Percentiles rank a stretch among this genome's conserved stretches.
phyloP scores from a whole-genome alignment of 2,888 invertebrate genomes.

The Cynaeus angustus region DNA sequence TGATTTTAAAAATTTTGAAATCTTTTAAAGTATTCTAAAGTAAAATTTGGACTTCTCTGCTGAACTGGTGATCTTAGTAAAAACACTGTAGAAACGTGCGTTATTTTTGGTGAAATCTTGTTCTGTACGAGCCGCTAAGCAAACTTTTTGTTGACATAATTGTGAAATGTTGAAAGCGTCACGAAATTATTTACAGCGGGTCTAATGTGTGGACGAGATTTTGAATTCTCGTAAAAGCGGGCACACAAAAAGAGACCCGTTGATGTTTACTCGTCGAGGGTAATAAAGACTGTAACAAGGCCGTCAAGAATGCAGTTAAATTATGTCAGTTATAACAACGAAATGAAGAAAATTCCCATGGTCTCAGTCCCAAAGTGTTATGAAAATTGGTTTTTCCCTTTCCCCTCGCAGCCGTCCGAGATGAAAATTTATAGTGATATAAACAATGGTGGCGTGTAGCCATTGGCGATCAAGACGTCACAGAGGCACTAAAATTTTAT shows the following conservation, averaged over 20 bases:
- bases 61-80: too few relatives aligned
- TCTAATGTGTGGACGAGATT: background rate
- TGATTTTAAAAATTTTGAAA: too few relatives aligned
- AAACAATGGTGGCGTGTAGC: slow-evolving; percentile 16
- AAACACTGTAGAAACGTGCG: too few relatives aligned
- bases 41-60: too few relatives aligned
- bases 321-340: slow-evolving; percentile 8
- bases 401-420: background rate
- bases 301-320: slow-evolving; percentile 10
- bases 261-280: slow-evolving; percentile 16
- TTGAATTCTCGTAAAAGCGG: background rate
- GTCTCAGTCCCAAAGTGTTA: background rate
- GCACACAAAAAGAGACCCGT: slow-evolving; percentile 1
- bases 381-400: slow-evolving; percentile 3
- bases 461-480: slow-evolving; percentile 21
- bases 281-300: slow-evolving; percentile 22
- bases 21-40: too few relatives aligned
- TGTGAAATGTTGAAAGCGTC: too few relatives aligned
- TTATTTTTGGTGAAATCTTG: too few relatives aligned
- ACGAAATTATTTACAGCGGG: too few relatives aligned
- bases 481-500: slow-evolving; percentile 23
- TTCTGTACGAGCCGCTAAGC: too few relatives aligned
- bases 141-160: too few relatives aligned
- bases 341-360: slow-evolving; percentile 5
- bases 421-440: slow-evolving; percentile 24